Evolutionary conservation across 2,888 invertebrate genomes (phyloP).

Genomic region (Rhabditoides inermis): DNA sequence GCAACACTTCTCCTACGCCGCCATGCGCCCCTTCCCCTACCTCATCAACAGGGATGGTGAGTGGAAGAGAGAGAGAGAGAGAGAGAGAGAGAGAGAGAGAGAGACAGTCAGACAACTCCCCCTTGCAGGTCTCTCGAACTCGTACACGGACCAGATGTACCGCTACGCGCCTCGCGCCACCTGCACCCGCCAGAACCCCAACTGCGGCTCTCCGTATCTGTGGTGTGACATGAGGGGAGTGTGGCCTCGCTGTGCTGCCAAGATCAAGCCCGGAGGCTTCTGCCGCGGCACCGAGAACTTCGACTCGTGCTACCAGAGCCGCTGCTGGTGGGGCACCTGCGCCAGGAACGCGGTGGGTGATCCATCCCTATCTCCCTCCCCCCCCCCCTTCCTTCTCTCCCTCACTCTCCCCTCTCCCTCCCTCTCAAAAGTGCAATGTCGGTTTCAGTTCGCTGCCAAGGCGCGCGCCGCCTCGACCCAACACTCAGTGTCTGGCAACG

Average conservation of each 20-base stretch:
- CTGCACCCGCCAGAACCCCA: constrained; percentile 39
- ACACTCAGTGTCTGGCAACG: neutral
- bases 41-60: constrained; percentile 44
- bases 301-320: constrained; percentile 44
- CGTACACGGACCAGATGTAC: constrained; percentile 50
- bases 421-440: too few relatives aligned
- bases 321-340: constrained; percentile 48
- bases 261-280: constrained; percentile 42
- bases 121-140: constrained; percentile 40
- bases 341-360: constrained; percentile 27
- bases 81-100: neutral
- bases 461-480: too few relatives aligned
- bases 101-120: neutral
- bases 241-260: constrained; percentile 49
- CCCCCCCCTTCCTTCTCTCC: neutral
- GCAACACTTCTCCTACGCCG: constrained; percentile 47
- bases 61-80: neutral
- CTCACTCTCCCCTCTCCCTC: too few relatives aligned
- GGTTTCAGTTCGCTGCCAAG: too few relatives aligned
- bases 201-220: constrained; percentile 46
- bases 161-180: constrained; percentile 48
- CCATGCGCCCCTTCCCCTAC: constrained; percentile 48
- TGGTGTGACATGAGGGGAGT: constrained; percentile 47
- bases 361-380: neutral
- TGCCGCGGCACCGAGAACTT: constrained; percentile 44